Base-by-base conservation (phyloP, 2,888 invertebrate species). In the Apamea anceps region DNA sequence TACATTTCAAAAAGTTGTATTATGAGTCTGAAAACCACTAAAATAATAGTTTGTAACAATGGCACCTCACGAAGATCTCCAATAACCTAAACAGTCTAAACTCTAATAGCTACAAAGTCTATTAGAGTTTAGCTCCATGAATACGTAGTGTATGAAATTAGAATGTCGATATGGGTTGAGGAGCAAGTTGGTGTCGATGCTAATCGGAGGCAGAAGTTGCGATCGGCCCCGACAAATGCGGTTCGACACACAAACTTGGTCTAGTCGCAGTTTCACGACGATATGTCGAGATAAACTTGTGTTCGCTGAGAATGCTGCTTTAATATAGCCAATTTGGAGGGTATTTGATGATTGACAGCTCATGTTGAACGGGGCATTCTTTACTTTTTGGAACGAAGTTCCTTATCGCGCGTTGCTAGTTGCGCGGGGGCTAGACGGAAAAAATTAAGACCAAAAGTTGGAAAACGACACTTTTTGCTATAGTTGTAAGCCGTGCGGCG, bases 221-320 rank as follows among this genome's bases (percentile, higher is more conserved):
- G 91, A 93, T 91, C 91, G 90, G 92, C 91, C 90, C 91, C 92
- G 95, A 94, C 95, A 93, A 95, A 94, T 95, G 96, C 94, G 96
- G 96, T 96, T 94, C 92, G 92, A 93, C 93, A 90, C 91, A 93
- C 93, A 92, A 96, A 95, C 95, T 95, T 95, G 89, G 84, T 90
- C 88, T 45, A 82, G 87, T 81, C 83, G 87, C 81, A 90, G 91
- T 87, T 93, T 90, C 75, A 74, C 54, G 66, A 25, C 15, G 51
- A 79, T 67, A 75, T 42, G 71, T 81, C 71, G 76, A 70, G 45
- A 54, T 77, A 67, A 77, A 86, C 54, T 81, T 70, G 65, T 75
- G 82, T 67, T 72, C 37, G 13, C 73, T 68, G 77, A 75, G 78
- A 73, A 75, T 79, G 74, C 21, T 45, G 57, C 63, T 85, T 85